Conservation (phyloP, 2,888 invertebrate species). For the Meloe dianella region DNA sequence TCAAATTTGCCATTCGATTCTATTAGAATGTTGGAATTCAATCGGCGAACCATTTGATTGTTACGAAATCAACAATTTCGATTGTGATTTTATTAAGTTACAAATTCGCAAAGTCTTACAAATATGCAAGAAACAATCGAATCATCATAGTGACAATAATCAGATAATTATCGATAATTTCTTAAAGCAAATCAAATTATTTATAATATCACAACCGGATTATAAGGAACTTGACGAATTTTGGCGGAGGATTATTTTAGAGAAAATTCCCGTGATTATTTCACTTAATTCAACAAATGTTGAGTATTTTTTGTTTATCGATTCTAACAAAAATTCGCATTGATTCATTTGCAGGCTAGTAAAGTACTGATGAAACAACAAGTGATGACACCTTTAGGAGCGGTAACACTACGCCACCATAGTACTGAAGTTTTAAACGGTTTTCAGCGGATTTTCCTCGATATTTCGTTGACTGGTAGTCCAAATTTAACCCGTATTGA, state of each 20-base stretch:
- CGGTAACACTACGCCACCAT: not conserved
- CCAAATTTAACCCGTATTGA: not conserved
- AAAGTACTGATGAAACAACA: not conserved
- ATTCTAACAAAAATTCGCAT: not conserved
- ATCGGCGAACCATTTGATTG: not conserved
- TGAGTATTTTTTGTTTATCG: not conserved
- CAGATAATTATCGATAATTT: not conserved
- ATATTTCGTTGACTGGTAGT: not conserved
- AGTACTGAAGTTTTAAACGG: not conserved
- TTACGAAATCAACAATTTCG: not conserved
- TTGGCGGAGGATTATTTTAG: not conserved
- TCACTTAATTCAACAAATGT: not conserved
- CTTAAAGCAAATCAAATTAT: not conserved
- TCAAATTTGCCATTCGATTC: not conserved
- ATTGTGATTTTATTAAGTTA: slow-evolving; percentile 7
- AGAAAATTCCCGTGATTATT: not conserved
- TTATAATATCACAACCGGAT: not conserved
- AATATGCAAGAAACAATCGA: not conserved
- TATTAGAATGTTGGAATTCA: not conserved
- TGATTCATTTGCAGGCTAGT: not conserved
- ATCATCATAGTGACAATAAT: not conserved
- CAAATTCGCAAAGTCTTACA: not conserved
- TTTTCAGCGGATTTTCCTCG: not conserved
- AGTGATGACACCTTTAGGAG: not conserved
- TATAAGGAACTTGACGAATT: not conserved